Base-by-base conservation (phyloP, 1,140 invertebrate species). In the Aphelenchoides avenae region DNA sequence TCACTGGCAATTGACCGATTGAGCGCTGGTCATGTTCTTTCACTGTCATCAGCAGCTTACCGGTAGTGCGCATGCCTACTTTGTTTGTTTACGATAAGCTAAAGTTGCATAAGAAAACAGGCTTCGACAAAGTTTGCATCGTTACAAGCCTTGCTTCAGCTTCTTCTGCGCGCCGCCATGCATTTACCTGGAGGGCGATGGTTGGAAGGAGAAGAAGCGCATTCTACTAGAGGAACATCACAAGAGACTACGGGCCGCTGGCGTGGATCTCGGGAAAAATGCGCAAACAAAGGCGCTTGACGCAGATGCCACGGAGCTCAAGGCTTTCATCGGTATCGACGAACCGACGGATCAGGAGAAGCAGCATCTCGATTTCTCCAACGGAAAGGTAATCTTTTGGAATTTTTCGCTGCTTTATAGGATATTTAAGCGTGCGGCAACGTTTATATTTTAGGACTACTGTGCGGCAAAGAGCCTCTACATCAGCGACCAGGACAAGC, bases 151-250 rank as follows among this genome's bases (percentile, higher is more conserved):
- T 50, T 43, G 34, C 65, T 66, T 31, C 63, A 83, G 82, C 56
- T 98, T 99, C 80, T 98, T 99, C 80, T 98, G 94, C 77, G 94
- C 95, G 0, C 95, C 95, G 0, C 95, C 95, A 0, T 98, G 93
- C 79, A 95, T 99, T 67, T 99, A 99, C 80, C 80, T 99, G 33
- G 89, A 90, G 77, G 93, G 93, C 3, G 91, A 91, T 69, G 95
- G 94, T 1, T 99, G 95, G 95, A 86, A 90, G 59, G 43, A 48
- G 13, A 36, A 34, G 18, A n/a, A 39, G 18, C 47, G 68, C 33
- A n/a, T 44, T 11, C 44, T 65, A 20, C 46, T 57, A 15, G 30
- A 36, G 27, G 40, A 52, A 3, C 66, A 68, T 30, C 34, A 43
- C 22, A 33, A 44, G 3, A 41, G 37, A n/a, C 63, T 47, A 31